Percentiles rank a stretch among this genome's conserved stretches.
phyloP scores from a whole-genome alignment of 2,113 vertebrate genomes.

The Bufo bufo region DNA sequence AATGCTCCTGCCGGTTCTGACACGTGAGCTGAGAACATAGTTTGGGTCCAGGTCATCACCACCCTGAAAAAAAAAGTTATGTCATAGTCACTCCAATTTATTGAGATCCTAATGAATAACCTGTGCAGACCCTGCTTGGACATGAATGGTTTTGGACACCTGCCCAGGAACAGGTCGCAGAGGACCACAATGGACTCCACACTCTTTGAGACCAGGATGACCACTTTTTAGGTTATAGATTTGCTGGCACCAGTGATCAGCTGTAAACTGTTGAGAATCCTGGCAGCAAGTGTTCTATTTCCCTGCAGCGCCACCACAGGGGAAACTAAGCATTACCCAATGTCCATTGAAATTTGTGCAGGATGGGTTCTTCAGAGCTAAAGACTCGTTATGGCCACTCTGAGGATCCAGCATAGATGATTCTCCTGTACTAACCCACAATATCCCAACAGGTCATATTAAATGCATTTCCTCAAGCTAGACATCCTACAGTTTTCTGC shows the following conservation, averaged over 20 bases:
- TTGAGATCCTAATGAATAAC: not conserved
- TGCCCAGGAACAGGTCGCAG: too few species aligned
- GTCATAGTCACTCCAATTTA: not conserved
- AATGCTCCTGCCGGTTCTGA: conserved; percentile 93
- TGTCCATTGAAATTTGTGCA: not conserved
- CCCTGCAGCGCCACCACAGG: not conserved
- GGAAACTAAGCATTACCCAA: not conserved
- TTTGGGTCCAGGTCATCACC: conserved; percentile 93
- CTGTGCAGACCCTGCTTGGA: too few species aligned
- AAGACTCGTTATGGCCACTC: too few species aligned
- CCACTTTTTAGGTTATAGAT: too few species aligned
- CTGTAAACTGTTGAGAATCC: too few species aligned
- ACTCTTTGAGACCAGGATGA: too few species aligned
- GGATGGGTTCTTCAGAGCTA: not conserved
- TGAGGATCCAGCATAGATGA: too few species aligned
- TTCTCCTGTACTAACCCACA: too few species aligned
- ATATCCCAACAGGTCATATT: too few species aligned
- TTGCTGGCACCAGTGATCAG: too few species aligned
- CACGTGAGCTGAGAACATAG: conserved; percentile 94
- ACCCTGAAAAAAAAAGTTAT: conserved; percentile 72
- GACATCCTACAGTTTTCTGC: not conserved
- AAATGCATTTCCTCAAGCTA: not conserved
- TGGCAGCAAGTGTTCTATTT: not conserved
- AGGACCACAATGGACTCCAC: too few species aligned
- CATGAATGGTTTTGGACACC: too few species aligned